Base-by-base conservation (phyloP, 2,888 invertebrate genomes). In the Rhagophthalmus giganteus region DNA sequence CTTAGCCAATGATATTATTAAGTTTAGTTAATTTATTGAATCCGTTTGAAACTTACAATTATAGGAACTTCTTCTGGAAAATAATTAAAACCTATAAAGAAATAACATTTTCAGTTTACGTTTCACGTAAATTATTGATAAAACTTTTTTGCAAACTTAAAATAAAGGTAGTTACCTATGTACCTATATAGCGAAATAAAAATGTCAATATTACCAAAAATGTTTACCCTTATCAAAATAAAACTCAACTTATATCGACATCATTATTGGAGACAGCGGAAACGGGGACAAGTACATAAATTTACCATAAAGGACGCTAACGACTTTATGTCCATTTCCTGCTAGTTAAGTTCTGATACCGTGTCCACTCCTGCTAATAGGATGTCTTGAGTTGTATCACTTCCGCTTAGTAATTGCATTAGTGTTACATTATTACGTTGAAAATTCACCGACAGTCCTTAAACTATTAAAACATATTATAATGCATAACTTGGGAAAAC, bases 21-120 rank as follows among this genome's bases (percentile, higher is more conserved):
- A 48, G 40, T 48, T 48, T 30, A 34, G 47, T 40, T 39, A 48
- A 48, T 48, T 48, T 48, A 48, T 48, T 48, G 47, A 28, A 40
- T 26, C 25, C 40, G 32, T 38, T 14, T 47, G 6, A 25, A 40
- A 25, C 30, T 48, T n/a, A n/a, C 12, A 33, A 16, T 20, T 33
- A 16, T 34, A 34, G 39, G 20, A 37, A 26, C 26, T 37, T 3
- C 13, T 8, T 7, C 26, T 37, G 20, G 2, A 27, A n/a, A n/a
- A n/a, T n/a, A n/a, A 27, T 10, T 27, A 27, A 27, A 27, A 27
- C 11, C 11, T 11, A 3, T 10, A 27, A 10, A 27, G 11, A 27
- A 3, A 27, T 27, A 27, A 10, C 27, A 6, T 2, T 8, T 9
- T 4, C 3, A 3, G 27, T 27, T 10, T 10, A 11, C n/a, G 27